These are phyloP conservation scores for Sphaerophoria taeniata DNA, from an alignment of 2,888 invertebrate species.

Conservation along the genomic window DNA sequence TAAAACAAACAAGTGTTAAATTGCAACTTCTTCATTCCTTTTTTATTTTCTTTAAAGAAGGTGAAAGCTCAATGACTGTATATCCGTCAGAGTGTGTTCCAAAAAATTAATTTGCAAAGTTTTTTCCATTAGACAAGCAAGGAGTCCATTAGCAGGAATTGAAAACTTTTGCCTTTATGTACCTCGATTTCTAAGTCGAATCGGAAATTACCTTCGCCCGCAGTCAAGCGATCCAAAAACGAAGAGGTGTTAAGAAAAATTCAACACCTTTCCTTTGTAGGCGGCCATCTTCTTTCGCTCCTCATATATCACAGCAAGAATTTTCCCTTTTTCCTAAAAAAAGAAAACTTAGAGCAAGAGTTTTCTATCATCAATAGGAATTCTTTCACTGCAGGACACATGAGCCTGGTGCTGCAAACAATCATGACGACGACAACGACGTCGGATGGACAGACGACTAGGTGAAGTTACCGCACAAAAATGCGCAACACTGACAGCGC, in stretches of 20 bases:
- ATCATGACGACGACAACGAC: slow-evolving; percentile 1
- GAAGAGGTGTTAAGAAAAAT: slow-evolving; percentile 11
- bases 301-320: slow-evolving; percentile 60
- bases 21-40: slow-evolving; percentile 32
- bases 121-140: slow-evolving; percentile 67
- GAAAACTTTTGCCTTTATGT: slow-evolving; percentile 40
- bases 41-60: not conserved
- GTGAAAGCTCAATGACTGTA: slow-evolving; percentile 2
- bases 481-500: slow-evolving; percentile 74
- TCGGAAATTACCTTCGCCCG: slow-evolving; percentile 32
- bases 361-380: slow-evolving; percentile 48
- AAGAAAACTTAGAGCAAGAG: slow-evolving; percentile 6
- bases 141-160: slow-evolving; percentile 68
- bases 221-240: not conserved
- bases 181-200: not conserved
- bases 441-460: too few relatives aligned
- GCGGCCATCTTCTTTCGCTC: slow-evolving; percentile 58
- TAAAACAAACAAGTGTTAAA: slow-evolving; percentile 49
- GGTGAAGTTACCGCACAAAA: slow-evolving; percentile 59
- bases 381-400: slow-evolving; percentile 62
- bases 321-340: not conserved
- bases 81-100: slow-evolving; percentile 31
- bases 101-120: slow-evolving; percentile 70
- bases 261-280: slow-evolving; percentile 45
- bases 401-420: slow-evolving; percentile 38